Evolutionary conservation across 1,140 invertebrate species (phyloP), one percentile per base, ranked within the genome.

Genomic region (Oppia nitens): DNA sequence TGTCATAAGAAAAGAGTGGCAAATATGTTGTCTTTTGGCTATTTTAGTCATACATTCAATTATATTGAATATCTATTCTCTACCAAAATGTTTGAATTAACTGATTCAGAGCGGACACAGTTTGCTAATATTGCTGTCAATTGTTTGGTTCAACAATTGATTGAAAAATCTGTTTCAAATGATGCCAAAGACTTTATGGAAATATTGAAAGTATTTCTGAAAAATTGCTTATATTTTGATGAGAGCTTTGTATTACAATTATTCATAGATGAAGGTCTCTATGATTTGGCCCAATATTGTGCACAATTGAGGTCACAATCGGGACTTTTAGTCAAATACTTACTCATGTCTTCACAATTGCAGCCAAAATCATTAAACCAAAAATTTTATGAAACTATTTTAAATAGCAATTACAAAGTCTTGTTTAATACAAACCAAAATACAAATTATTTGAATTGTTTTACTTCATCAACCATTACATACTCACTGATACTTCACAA

Each of bases 11-110:
- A 83, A 63, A 77, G 81, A 60, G 79, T 84, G 17, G 73, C 84
- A 21, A 83, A 83, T 69, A 77, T 87, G 65, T 82, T 84, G 56
- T 77, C 79, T 50, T 76, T 78, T 63, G 83, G 83, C 2, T 78
- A 81, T 65, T 79, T 82, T 11, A 75, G 75, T 45, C 81, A 84
- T 62, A 70, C 85, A 45, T 74, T 85, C 57, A 77, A 75, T 55
- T 80, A 78, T 64, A 71, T 82, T 1, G 76, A 75, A 53, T 66
- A 74, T 72, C 60, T 82, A 68, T 68, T 78, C 68, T 64, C 73
- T 69, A 64, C 74, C 73, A 62, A 73, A 71, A 60, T 75, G 24
- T 68, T 66, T 45, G 79, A 84, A 57, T 71, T 83, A 60, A 76
- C 75, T 32, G 70, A 76, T 52, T 71, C 75, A 20, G 80, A 82